Conservation (phyloP, 2,113 vertebrate species). For the Phrynosoma blainvillii region DNA sequence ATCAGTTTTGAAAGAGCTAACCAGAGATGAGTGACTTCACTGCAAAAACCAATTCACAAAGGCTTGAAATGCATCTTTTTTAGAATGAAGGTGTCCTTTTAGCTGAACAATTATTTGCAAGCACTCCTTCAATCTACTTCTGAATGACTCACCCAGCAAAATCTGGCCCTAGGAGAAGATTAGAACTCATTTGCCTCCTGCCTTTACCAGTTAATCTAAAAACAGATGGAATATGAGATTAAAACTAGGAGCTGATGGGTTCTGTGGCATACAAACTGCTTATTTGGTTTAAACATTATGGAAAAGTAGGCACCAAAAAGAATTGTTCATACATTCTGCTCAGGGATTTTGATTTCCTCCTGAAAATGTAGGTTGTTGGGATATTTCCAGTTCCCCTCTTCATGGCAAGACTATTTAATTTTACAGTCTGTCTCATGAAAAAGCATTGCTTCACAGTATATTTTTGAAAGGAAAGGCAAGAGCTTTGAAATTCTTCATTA, state of each 20-base stretch:
- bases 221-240: slow-evolving; percentile 69
- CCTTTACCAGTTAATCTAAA: slow-evolving; percentile 55
- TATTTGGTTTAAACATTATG: slow-evolving; percentile 45
- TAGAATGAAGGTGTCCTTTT: not conserved
- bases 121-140: slow-evolving; percentile 14
- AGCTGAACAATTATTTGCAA: slow-evolving; percentile 20
- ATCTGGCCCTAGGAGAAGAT: slow-evolving; percentile 56
- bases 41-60: not conserved
- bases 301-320: slow-evolving; percentile 33
- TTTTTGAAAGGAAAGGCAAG: slow-evolving; percentile 63
- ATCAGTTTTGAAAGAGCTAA: no score
- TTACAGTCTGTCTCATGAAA: not conserved
- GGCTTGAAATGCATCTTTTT: not conserved
- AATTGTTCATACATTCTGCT: slow-evolving; percentile 25
- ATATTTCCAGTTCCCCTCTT: not conserved
- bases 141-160: slow-evolving; percentile 36
- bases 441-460: slow-evolving; percentile 30
- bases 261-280: slow-evolving; percentile 44
- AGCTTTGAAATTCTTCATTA: slow-evolving; percentile 71
- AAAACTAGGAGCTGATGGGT: slow-evolving; percentile 43
- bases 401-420: slow-evolving; percentile 2
- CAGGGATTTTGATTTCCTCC: not conserved
- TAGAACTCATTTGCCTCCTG: slow-evolving; percentile 60
- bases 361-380: not conserved
- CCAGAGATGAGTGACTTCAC: no score